Percentiles rank a stretch among this genome's conserved stretches.
phyloP scores from a whole-genome alignment of 2,113 vertebrate species.

The Macquaria australasica region DNA sequence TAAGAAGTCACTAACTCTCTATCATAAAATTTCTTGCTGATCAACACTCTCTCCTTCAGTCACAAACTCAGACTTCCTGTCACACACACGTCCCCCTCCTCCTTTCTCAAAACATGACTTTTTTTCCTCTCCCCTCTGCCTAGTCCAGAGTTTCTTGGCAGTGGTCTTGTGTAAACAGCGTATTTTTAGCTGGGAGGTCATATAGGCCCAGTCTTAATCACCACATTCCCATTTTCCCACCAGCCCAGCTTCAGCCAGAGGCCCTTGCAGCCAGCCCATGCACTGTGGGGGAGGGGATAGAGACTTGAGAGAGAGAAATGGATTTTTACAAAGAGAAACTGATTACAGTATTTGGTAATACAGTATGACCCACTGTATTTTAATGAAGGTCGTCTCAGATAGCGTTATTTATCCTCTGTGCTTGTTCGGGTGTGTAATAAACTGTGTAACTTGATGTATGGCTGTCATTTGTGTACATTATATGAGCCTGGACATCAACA shows the following conservation, averaged over 20 bases:
- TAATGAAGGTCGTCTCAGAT: slow-evolving; percentile 23
- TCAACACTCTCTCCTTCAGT: slow-evolving; percentile 57
- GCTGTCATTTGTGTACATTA: neutral
- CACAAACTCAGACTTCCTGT: slow-evolving; percentile 72
- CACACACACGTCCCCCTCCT: slow-evolving; percentile 31
- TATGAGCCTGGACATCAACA: slow-evolving; percentile 15
- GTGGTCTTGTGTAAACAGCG: slow-evolving; percentile 86
- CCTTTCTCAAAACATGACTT: slow-evolving; percentile 75
- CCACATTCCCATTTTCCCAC: slow-evolving; percentile 87
- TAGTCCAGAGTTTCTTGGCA: slow-evolving; percentile 89
- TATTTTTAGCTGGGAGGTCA: slow-evolving; percentile 92
- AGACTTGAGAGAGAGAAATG: slow-evolving; percentile 34
- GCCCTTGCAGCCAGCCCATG: slow-evolving; percentile 48
- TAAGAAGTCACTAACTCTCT: slow-evolving; percentile 8
- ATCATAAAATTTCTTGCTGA: slow-evolving; percentile 47
- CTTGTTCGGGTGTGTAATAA: slow-evolving; percentile 20
- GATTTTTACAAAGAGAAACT: slow-evolving; percentile 43
- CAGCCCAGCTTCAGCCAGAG: slow-evolving; percentile 69
- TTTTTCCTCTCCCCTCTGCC: slow-evolving; percentile 79
- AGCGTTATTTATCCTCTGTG: slow-evolving; percentile 4
- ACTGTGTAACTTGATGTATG: slow-evolving; percentile 12
- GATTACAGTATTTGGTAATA: slow-evolving; percentile 35
- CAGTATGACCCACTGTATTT: slow-evolving; percentile 19
- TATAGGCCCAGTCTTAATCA: slow-evolving; percentile 86
- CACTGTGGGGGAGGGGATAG: slow-evolving; percentile 49